These are phyloP conservation scores for Linnaemya tessellans DNA, from an alignment of 2,888 invertebrate species.

Conservation along the genomic window DNA sequence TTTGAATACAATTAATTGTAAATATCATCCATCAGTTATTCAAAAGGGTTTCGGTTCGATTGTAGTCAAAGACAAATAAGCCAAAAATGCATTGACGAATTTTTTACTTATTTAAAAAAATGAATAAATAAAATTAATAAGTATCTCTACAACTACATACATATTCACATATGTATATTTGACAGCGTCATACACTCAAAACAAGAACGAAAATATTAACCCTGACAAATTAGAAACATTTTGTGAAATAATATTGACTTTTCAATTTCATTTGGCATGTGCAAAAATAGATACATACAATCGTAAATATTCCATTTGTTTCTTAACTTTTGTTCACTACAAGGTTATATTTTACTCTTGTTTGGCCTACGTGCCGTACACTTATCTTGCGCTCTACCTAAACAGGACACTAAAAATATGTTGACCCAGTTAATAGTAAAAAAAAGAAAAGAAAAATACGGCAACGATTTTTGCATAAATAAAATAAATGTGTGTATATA, in stretches of 20 bases:
- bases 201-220: too few species aligned
- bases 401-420: slow-evolving; percentile 28
- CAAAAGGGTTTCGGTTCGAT: too few species aligned
- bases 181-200: background rate
- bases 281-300: slow-evolving; percentile 1
- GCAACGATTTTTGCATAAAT: slow-evolving; percentile 24
- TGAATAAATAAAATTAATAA: too few species aligned
- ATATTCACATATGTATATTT: background rate
- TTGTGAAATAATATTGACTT: background rate
- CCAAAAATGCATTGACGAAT: too few species aligned
- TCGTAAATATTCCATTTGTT: background rate
- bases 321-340: background rate
- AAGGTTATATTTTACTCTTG: background rate
- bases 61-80: too few species aligned
- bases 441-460: too few species aligned
- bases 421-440: slow-evolving; percentile 37
- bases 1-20: too few species aligned
- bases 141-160: too few species aligned
- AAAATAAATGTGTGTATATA: background rate
- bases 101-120: too few species aligned
- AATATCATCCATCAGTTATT: too few species aligned
- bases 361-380: slow-evolving; percentile 17
- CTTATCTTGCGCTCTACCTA: background rate
- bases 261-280: slow-evolving; percentile 9
- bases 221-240: background rate